Evolutionary conservation across 2,113 vertebrate genomes (phyloP), one percentile per base, ranked within the genome.

Genomic region (Limanda limanda): DNA sequence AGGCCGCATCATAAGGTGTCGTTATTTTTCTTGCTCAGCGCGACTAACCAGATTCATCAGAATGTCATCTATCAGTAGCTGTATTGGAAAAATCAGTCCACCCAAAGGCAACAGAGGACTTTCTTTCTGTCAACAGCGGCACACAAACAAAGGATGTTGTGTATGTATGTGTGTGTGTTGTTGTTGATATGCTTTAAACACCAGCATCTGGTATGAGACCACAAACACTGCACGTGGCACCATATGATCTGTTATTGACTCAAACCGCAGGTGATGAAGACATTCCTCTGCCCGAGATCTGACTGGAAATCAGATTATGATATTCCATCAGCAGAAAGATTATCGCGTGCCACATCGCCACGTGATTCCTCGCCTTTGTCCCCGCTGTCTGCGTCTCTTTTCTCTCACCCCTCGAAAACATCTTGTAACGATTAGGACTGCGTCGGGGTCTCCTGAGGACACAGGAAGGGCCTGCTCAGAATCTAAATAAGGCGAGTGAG

Each of bases 401-500:
- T 31, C 58, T 31, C 68, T 27, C 64, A 17, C 18, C 17, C n/a
- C 25, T n/a, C 57, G 57, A 64, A 82, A 83, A 76, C 74, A 68
- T 84, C 76, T 71, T 68, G 71, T 76, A 71, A 74, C 47, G 72
- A 61, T 86, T 84, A 56, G 69, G 72, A 84, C 35, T 5, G 21
- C 64, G 40, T 48, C 18, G 31, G 64, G 87, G 87, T 83, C 81
- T 82, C 81, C 2, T 20, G 71, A 74, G 88, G 81, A 88, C 79
- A 70, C 69, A 57, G 83, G 71, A 81, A 82, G 61, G 55, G 31
- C 51, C 65, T 65, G 72, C 45, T 55, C 48, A 54, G 81, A 86
- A 83, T 90, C 74, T 86, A 79, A 90, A 89, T 80, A 75, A 71
- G 88, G 70, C 51, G 31, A 63, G 48, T 88, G 86, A 86, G 79